A percentile compares a stretch with the other conserved stretches of the same genome.
phyloP scores from a whole-genome alignment of 2,888 invertebrate species.

The Polylopha cassiicola region DNA sequence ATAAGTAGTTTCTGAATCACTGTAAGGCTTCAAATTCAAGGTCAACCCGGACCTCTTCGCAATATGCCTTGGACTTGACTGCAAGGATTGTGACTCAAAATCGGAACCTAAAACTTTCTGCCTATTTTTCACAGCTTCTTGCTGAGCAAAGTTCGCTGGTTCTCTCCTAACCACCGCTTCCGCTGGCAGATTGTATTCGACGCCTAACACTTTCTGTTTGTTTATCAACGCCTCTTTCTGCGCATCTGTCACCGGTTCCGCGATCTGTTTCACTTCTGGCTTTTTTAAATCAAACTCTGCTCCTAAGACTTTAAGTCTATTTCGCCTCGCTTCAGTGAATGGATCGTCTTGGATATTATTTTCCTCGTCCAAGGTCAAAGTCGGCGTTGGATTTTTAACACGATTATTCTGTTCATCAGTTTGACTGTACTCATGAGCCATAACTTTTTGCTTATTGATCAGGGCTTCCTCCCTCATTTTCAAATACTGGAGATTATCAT shows the following conservation, averaged over 20 bases:
- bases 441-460: constrained; percentile 70
- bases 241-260: constrained; percentile 57
- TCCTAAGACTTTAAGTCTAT: constrained; percentile 56
- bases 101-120: constrained; percentile 44
- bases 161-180: constrained; percentile 37
- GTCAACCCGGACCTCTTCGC: constrained; percentile 51
- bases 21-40: constrained; percentile 61
- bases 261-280: constrained; percentile 24
- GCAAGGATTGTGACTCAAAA: constrained; percentile 32
- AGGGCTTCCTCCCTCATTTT: constrained; percentile 62
- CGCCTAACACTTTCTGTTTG: constrained; percentile 77
- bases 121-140: constrained; percentile 58
- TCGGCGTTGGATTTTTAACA: constrained; percentile 31
- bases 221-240: constrained; percentile 79
- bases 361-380: constrained; percentile 44
- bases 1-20: constrained; percentile 31
- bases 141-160: constrained; percentile 55
- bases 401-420: constrained; percentile 51
- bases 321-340: constrained; percentile 52
- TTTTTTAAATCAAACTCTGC: constrained; percentile 41
- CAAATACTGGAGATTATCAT: constrained; percentile 52
- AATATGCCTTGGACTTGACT: constrained; percentile 29
- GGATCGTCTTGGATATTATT: constrained; percentile 48
- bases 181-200: constrained; percentile 75
- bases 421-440: constrained; percentile 68